phyloP scores from a whole-genome alignment of 37 sponge, comb jelly and placozoan species.

The Trichoplax adhaerens region DNA sequence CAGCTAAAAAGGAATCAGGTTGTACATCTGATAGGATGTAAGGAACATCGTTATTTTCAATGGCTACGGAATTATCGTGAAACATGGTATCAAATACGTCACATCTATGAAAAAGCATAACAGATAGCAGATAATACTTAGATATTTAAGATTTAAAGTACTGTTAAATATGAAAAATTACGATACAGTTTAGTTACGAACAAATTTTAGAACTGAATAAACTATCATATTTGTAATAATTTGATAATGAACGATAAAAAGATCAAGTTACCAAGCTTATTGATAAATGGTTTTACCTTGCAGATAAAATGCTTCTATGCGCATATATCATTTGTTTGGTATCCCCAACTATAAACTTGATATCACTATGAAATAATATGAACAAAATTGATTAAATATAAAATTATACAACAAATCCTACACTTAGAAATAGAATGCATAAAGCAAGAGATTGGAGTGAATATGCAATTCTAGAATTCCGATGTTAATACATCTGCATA shows the following conservation, averaged over 20 bases:
- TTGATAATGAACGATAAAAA: too few relatives aligned
- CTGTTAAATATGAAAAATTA: neutral
- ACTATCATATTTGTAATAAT: too few relatives aligned
- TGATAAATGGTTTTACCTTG: too few relatives aligned
- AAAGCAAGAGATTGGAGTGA: slow-evolving; percentile 1
- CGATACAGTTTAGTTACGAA: too few relatives aligned
- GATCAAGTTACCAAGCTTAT: too few relatives aligned
- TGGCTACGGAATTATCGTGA: slow-evolving; percentile 21
- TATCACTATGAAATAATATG: slow-evolving; percentile 43
- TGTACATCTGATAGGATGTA: slow-evolving; percentile 81
- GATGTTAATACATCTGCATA: neutral
- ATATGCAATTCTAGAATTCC: neutral
- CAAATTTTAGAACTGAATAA: too few relatives aligned
- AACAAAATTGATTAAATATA: neutral
- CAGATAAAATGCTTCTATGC: slow-evolving; percentile 20
- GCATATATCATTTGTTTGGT: slow-evolving; percentile 65
- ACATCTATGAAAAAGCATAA: slow-evolving; percentile 26
- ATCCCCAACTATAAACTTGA: slow-evolving; percentile 81
- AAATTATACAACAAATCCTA: neutral
- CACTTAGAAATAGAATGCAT: slow-evolving; percentile 3
- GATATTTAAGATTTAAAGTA: neutral
- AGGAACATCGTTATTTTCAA: slow-evolving; percentile 26
- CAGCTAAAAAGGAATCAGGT: slow-evolving; percentile 64
- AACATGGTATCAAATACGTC: slow-evolving; percentile 98
- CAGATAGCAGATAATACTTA: neutral